phyloP scores from a whole-genome alignment of 1,140 invertebrate genomes.

The Magallana ariakensis region DNA sequence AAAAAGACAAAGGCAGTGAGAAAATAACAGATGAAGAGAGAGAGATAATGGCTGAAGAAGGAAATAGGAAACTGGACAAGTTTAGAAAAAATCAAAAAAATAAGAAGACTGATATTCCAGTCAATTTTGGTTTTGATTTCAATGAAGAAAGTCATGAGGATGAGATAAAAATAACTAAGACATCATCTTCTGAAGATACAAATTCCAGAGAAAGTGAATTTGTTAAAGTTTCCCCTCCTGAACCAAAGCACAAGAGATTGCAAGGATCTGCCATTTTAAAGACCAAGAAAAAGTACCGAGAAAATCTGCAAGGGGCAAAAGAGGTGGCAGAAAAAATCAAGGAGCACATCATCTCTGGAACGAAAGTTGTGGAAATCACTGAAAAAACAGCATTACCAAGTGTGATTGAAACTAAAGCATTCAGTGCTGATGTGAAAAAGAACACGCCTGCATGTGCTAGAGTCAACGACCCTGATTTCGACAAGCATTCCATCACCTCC shows the following conservation, averaged over 20 bases:
- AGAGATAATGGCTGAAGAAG: conserved; percentile 12
- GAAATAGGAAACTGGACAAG: conserved; percentile 34
- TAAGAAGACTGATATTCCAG: conserved; percentile 10
- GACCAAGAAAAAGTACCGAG: conserved; percentile 8
- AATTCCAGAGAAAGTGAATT: not conserved
- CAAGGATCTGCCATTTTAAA: conserved; percentile 16
- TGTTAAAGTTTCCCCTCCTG: not conserved
- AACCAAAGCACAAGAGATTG: conserved; percentile 6
- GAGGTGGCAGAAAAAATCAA: conserved; percentile 23
- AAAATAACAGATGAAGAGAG: not conserved
- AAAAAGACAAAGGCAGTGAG: not conserved
- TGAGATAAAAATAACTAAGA: not conserved
- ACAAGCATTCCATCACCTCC: not conserved
- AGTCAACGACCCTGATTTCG: not conserved
- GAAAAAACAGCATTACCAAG: not conserved
- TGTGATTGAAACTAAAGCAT: not conserved
- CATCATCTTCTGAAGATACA: not conserved
- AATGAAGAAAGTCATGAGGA: not conserved
- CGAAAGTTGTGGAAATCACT: conserved; percentile 19
- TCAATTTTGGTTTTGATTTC: conserved; percentile 30
- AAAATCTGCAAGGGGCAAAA: conserved; percentile 28
- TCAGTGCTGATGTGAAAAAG: not conserved
- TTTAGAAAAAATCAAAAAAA: conserved; percentile 38
- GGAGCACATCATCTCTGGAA: conserved; percentile 23
- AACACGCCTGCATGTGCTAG: not conserved